phyloP scores from a whole-genome alignment of 2,797 vertebrate genomes.

The Hylomyscus alleni region DNA sequence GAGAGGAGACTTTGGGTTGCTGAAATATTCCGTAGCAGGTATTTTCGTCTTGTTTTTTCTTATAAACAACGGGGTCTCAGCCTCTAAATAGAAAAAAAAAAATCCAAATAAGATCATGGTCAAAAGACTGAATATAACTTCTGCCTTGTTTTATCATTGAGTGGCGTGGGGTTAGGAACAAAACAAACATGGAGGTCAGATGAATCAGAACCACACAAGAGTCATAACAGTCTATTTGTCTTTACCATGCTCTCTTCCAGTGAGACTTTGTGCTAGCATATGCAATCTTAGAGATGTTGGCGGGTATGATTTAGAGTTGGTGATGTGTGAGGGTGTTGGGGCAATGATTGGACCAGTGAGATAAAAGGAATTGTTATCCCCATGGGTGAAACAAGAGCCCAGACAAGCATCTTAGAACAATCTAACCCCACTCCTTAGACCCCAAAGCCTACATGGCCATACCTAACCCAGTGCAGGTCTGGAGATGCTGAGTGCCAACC shows the following conservation, averaged over 20 bases:
- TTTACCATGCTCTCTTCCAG: conserved; percentile 26
- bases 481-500: background rate
- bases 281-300: conserved; percentile 26
- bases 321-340: background rate
- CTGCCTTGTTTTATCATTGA: conserved; percentile 42
- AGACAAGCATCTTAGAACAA: conserved; percentile 15
- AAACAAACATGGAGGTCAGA: background rate
- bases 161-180: background rate
- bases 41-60: conserved; percentile 63
- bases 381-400: background rate
- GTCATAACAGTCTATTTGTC: conserved; percentile 8
- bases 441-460: background rate
- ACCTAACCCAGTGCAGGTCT: background rate
- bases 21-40: conserved; percentile 62
- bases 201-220: conserved; percentile 27
- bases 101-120: conserved; percentile 33
- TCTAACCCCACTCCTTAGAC: background rate
- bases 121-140: conserved; percentile 13
- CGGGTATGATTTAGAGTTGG: background rate
- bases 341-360: background rate
- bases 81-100: conserved; percentile 74
- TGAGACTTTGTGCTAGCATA: conserved; percentile 34
- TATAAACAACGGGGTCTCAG: conserved; percentile 59
- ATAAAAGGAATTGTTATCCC: conserved; percentile 6
- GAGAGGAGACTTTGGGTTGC: conserved; percentile 26